Conservation (phyloP, 1,140 invertebrate genomes). For the Aphaenogaster ashmeadi region DNA sequence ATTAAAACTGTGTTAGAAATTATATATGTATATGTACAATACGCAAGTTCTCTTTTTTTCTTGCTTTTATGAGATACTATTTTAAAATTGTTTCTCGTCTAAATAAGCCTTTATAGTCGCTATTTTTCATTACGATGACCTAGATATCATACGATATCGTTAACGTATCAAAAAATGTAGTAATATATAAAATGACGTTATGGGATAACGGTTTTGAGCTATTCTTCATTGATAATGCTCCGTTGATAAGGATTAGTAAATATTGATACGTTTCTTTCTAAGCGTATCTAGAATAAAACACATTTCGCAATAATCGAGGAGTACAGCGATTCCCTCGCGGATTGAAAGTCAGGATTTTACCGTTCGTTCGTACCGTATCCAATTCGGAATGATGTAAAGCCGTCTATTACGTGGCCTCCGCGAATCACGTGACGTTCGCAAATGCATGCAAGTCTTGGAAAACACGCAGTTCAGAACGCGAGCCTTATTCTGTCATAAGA, state of each 20-base stretch:
- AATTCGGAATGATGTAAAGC: conserved; percentile 55
- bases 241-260: neutral
- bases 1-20: conserved; percentile 8
- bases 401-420: conserved; percentile 35
- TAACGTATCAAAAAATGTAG: neutral
- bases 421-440: conserved; percentile 51
- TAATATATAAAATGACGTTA: neutral
- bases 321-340: neutral
- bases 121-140: neutral
- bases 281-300: neutral
- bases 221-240: conserved; percentile 5
- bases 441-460: conserved; percentile 43
- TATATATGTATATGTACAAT: neutral
- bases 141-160: neutral
- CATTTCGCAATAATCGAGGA: neutral
- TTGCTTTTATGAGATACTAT: neutral
- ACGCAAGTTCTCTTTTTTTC: neutral
- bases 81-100: neutral
- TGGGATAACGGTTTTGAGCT: neutral
- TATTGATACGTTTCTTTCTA: neutral
- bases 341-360: conserved; percentile 33
- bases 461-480: conserved; percentile 38
- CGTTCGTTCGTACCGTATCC: conserved; percentile 29
- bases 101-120: neutral
- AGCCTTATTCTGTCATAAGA: conserved; percentile 60